Base-by-base conservation (phyloP, 2,888 invertebrate species). In the Apoda limacodes region DNA sequence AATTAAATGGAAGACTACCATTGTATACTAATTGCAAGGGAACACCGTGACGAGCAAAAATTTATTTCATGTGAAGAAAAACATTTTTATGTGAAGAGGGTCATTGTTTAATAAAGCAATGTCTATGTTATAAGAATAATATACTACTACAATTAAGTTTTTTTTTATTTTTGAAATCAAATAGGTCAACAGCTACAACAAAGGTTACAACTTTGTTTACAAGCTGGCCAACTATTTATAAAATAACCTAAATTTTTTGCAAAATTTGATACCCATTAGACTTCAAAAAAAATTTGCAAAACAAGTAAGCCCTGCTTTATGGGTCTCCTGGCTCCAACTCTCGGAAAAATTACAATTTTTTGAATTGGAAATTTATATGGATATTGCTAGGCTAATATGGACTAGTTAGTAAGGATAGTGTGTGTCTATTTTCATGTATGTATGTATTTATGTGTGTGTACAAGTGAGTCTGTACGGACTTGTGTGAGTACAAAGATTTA, bases 211-310 rank as follows among this genome's bases (percentile, higher is more conserved):
- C 25, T 22, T 10, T 13, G n/a, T 30, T 34, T 38, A 21, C 23
- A 22, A 9, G 25, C 23, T 2, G 35, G 35, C 39, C 39, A 39
- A 21, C 35, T 35, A n/a, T 33, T 22, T 10, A 26, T n/a, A 14
- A 14, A 30, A 30, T 38, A 38, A 22, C 30, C 27, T 6, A 7
- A 1, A 30, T 39, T 35, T 28, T n/a, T n/a, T n/a, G n/a, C n/a
- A n/a, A n/a, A n/a, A n/a, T n/a, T n/a, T n/a, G n/a, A n/a, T n/a
- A n/a, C n/a, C n/a, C n/a, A n/a, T n/a, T n/a, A n/a, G n/a, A n/a
- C n/a, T n/a, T n/a, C n/a, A n/a, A n/a, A n/a, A n/a, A n/a, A n/a
- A n/a, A n/a, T n/a, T n/a, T n/a, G n/a, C n/a, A n/a, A n/a, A n/a
- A n/a, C n/a, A n/a, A n/a, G n/a, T 17, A 17, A 17, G 17, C 7